Conservation (phyloP, 2,888 invertebrate species). For the Polydesmus complanatus region DNA sequence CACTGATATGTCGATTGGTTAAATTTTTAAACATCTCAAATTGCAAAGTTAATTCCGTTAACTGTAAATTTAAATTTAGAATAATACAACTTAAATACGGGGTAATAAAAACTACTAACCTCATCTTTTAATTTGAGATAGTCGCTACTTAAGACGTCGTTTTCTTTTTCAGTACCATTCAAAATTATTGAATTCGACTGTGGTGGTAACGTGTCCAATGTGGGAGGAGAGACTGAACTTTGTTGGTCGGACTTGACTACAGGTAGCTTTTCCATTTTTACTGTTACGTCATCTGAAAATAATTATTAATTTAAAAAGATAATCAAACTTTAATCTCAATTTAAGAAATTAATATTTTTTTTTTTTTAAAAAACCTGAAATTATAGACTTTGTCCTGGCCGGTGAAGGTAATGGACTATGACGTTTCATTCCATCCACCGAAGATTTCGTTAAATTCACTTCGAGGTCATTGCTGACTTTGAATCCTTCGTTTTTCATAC, state of each 20-base stretch:
- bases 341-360: too few relatives aligned
- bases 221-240: background rate
- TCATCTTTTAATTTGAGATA: slow-evolving; percentile 4
- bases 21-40: slow-evolving; percentile 6
- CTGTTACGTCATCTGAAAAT: background rate
- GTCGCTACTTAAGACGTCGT: background rate
- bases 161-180: background rate
- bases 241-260: background rate
- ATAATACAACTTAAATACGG: too few relatives aligned
- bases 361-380: too few relatives aligned
- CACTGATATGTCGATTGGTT: slow-evolving; percentile 15
- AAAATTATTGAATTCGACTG: background rate
- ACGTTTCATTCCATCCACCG: background rate
- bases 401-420: background rate
- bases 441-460: background rate
- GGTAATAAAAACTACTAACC: slow-evolving; percentile 1
- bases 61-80: background rate
- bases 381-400: background rate
- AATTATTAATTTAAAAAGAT: background rate
- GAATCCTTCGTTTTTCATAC: background rate
- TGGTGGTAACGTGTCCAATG: slow-evolving; percentile 2
- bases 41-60: background rate
- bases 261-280: background rate
- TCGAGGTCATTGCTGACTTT: background rate
- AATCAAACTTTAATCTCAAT: too few relatives aligned